Base-by-base conservation (phyloP, 1,140 invertebrate species). In the Drosophila kanapiae region DNA sequence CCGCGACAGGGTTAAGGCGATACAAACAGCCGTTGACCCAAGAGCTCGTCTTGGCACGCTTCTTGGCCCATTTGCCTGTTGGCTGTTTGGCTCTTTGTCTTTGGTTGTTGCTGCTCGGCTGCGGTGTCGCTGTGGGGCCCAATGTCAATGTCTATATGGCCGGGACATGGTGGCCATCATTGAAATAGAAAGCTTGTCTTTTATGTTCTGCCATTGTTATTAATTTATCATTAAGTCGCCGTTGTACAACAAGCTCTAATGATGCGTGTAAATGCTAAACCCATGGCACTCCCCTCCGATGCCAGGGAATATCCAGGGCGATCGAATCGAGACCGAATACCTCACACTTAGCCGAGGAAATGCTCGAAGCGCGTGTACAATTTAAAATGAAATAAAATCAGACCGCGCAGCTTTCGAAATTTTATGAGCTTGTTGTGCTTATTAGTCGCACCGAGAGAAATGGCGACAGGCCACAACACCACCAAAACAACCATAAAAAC, bases 381-480 rank as follows among this genome's bases (percentile, higher is more conserved):
- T 88, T 88, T 88, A 90, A 88, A 88, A 81, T 71, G 72, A 90
- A 78, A 88, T 88, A 84, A 90, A 88, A 88, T 87, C 84, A 75
- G 65, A 78, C 61, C 56, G 74, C 35, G 84, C 78, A 75, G 84
- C 80, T 88, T 88, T 88, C 84, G 84, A 88, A 88, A 81, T 90
- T 88, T 88, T 88, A 88, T 88, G 84, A 88, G 84, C 84, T 84
- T 88, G 84, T 88, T 90, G 85, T 79, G 80, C 84, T 88, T 87
- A 87, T 87, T 87, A 87, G 83, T 75, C 48, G 72, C 72, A 64
- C 48, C 69, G 77, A 85, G 77, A 87, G 84, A 83, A 87, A 87
- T 88, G 83, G 83, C 83, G 83, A 87, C 83, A 87, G 68, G 83
- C 84, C 84, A 81, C 82, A 86, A 65, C 75, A 84, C n/a, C 82